A percentile compares a stretch with the other conserved stretches of the same genome.
Conservation (phyloP, 2,113 vertebrate species). For the Trichechus manatus region DNA sequence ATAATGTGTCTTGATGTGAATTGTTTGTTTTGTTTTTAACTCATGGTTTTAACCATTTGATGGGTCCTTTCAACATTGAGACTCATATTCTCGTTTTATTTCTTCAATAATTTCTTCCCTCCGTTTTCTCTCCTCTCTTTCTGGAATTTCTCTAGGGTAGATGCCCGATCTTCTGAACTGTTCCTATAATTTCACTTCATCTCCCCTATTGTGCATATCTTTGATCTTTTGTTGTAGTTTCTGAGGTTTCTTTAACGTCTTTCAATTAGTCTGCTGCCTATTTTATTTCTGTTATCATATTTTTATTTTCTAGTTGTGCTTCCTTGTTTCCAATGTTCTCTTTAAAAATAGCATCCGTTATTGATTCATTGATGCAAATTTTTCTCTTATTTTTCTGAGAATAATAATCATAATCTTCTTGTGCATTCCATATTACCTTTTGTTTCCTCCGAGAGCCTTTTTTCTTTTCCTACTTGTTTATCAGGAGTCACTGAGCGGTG, state of each 20-base stretch:
- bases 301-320: conserved; percentile 26
- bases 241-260: conserved; percentile 10
- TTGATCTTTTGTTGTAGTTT: neutral
- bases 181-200: neutral
- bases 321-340: conserved; percentile 7
- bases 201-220: neutral
- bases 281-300: conserved; percentile 18
- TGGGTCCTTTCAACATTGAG: neutral
- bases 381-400: neutral
- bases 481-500: no score
- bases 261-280: neutral
- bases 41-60: neutral
- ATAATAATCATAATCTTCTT: conserved; percentile 1
- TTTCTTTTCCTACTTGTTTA: neutral
- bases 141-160: neutral
- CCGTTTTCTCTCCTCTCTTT: neutral
- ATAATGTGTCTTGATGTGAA: no score
- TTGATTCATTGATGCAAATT: neutral
- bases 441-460: neutral
- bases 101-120: neutral
- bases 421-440: neutral
- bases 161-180: neutral
- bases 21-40: neutral
- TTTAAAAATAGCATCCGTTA: neutral
- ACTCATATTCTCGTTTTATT: neutral